phyloP scores from a whole-genome alignment of 2,888 invertebrate genomes.

The Gymnoscelis rufifasciata region DNA sequence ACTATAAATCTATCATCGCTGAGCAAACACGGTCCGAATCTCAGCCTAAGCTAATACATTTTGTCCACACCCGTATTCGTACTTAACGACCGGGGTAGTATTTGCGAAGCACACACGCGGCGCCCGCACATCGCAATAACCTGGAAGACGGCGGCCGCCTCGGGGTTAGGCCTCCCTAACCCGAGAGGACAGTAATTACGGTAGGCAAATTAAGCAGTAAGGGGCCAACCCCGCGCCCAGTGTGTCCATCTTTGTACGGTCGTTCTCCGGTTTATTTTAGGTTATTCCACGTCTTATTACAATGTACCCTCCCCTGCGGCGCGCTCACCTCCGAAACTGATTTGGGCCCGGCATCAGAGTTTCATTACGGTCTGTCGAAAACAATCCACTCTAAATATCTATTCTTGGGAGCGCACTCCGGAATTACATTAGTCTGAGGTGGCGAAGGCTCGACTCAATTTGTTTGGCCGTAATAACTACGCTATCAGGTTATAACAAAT shows the following conservation, averaged over 20 bases:
- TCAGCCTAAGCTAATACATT: conserved; percentile 79
- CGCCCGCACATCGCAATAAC: conserved; percentile 76
- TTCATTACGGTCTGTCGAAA: conserved; percentile 80
- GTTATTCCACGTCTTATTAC: conserved; percentile 77
- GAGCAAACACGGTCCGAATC: conserved; percentile 76
- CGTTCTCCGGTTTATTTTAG: conserved; percentile 69
- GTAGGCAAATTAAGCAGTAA: conserved; percentile 81
- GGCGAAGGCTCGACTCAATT: conserved; percentile 79
- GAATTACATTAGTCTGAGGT: conserved; percentile 80
- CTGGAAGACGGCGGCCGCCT: conserved; percentile 72
- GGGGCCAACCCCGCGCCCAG: conserved; percentile 58
- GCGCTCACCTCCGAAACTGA: conserved; percentile 76
- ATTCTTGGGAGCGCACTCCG: conserved; percentile 76
- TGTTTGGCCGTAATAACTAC: conserved; percentile 76
- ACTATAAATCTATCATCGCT: conserved; percentile 80
- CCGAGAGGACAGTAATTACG: conserved; percentile 80
- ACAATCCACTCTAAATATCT: conserved; percentile 80
- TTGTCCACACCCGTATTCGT: conserved; percentile 78
- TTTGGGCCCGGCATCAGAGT: conserved; percentile 75
- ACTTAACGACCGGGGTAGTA: conserved; percentile 76
- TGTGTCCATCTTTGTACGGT: conserved; percentile 40
- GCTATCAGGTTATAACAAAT: conserved; percentile 78
- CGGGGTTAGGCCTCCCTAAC: conserved; percentile 59
- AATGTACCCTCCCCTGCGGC: conserved; percentile 77
- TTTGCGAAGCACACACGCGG: conserved; percentile 76